Conservation (phyloP, 2,113 vertebrate genomes). For the Nannobrachium achirus region DNA sequence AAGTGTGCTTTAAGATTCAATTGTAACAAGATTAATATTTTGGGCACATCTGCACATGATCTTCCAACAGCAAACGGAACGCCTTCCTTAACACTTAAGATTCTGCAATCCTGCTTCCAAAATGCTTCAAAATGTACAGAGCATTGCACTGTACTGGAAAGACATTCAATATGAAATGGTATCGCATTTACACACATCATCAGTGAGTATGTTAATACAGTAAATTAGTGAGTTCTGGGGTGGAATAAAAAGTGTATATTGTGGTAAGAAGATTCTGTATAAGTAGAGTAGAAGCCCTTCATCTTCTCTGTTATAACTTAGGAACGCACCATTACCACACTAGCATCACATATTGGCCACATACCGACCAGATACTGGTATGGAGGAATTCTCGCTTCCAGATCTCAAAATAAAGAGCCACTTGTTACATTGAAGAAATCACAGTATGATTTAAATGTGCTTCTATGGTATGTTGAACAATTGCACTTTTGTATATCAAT, state of each 20-base stretch:
- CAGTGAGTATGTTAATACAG: slow-evolving; percentile 4
- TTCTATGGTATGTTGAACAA: too few relatives aligned
- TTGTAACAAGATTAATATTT: slow-evolving; percentile 6
- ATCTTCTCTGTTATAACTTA: not conserved
- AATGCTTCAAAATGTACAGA: slow-evolving; percentile 42
- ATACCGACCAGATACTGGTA: not conserved
- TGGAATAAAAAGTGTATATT: slow-evolving; percentile 33
- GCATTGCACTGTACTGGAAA: slow-evolving; percentile 53
- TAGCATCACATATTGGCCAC: not conserved
- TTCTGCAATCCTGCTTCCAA: slow-evolving; percentile 20
- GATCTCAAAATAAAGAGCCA: not conserved
- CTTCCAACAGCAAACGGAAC: slow-evolving; percentile 19
- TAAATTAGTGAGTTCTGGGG: slow-evolving; percentile 47
- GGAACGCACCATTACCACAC: slow-evolving; percentile 46
- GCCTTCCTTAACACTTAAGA: not conserved
- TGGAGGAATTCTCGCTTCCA: not conserved
- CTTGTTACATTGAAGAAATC: not conserved
- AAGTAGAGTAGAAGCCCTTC: slow-evolving; percentile 50
- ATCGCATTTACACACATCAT: slow-evolving; percentile 63
- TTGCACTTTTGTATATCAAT: too few relatives aligned
- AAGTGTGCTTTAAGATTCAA: slow-evolving; percentile 35
- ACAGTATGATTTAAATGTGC: too few relatives aligned
- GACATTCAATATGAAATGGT: slow-evolving; percentile 68
- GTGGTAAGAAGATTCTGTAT: slow-evolving; percentile 27
- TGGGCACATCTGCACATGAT: slow-evolving; percentile 17